phyloP scores from a whole-genome alignment of 2,113 vertebrate genomes.

The Chaenocephalus aceratus region DNA sequence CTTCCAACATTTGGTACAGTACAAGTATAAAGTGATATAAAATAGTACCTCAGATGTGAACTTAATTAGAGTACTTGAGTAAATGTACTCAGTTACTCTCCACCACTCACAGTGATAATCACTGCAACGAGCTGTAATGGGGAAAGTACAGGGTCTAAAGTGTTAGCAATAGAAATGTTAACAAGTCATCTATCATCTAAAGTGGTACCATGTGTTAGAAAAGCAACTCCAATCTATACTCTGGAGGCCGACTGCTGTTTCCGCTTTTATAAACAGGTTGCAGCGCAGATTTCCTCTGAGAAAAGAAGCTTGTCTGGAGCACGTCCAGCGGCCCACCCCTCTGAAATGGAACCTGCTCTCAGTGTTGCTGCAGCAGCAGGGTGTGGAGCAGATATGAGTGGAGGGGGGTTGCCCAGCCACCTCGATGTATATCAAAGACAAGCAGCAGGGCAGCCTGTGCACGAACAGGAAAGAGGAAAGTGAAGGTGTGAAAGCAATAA shows the following conservation, averaged over 20 bases:
- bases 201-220: background rate
- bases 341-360: conserved; percentile 65
- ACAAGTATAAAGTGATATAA: no score
- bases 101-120: no score
- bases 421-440: conserved; percentile 74
- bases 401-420: conserved; percentile 45
- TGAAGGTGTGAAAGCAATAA: conserved; percentile 75
- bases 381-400: conserved; percentile 3
- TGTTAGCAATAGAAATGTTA: background rate
- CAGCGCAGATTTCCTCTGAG: conserved; percentile 15
- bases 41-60: no score
- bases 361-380: conserved; percentile 35
- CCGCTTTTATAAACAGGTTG: background rate
- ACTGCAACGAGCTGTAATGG: no score
- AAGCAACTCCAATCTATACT: background rate
- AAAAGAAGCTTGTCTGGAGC: conserved; percentile 47
- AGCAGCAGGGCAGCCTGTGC: conserved; percentile 57
- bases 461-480: conserved; percentile 55
- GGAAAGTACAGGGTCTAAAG: background rate
- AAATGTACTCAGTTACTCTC: no score
- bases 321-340: conserved; percentile 34
- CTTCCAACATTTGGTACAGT: no score
- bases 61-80: no score
- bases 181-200: background rate
- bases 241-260: background rate